A percentile compares a stretch with the other conserved stretches of the same genome.
These are phyloP conservation scores for Pseudocheirus occidentalis DNA, from an alignment of 2,797 vertebrate genomes.

Conservation along the genomic window DNA sequence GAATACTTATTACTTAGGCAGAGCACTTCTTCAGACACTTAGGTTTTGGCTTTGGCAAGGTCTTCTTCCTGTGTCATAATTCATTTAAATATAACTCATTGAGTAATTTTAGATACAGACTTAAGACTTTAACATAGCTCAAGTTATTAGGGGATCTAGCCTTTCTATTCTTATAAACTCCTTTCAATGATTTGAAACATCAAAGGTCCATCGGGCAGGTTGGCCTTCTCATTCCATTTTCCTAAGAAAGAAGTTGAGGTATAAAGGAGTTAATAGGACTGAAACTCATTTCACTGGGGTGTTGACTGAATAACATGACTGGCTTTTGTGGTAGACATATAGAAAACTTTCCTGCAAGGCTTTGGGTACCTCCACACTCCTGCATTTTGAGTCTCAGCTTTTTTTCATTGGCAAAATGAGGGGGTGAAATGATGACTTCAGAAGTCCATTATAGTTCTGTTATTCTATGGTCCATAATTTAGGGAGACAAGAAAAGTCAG, in stretches of 20 bases:
- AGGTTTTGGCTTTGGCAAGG: conserved; percentile 26
- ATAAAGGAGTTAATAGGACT: background rate
- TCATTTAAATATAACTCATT: conserved; percentile 59
- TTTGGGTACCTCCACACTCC: background rate
- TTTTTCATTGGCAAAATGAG: background rate
- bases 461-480: background rate
- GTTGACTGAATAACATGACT: background rate
- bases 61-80: conserved; percentile 44
- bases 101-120: conserved; percentile 33
- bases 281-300: background rate
- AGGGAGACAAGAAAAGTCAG: background rate
- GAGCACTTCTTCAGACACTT: background rate
- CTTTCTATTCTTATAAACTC: conserved; percentile 15
- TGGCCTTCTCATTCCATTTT: conserved; percentile 10
- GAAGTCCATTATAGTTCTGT: background rate
- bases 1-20: background rate
- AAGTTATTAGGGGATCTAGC: background rate
- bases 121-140: conserved; percentile 2
- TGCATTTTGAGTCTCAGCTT: background rate
- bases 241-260: conserved; percentile 22
- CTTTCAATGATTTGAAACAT: conserved; percentile 18
- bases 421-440: background rate
- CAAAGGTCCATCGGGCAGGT: background rate
- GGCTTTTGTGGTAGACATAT: background rate
- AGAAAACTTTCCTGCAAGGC: background rate